A percentile compares a stretch with the other conserved stretches of the same genome.
phyloP scores from a whole-genome alignment of 1,140 invertebrate genomes.

The Melipona quadrifasciata region DNA sequence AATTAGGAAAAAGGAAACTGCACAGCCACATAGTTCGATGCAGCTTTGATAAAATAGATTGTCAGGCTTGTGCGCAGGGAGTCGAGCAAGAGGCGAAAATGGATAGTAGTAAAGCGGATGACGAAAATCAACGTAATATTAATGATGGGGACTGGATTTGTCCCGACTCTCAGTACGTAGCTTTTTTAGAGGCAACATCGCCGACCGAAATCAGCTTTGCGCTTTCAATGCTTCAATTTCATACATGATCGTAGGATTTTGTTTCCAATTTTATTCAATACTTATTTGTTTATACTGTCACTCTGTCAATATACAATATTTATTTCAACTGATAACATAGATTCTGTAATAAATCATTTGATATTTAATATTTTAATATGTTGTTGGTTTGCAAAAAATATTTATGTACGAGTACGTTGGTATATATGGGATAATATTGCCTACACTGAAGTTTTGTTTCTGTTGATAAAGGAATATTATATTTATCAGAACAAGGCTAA shows the following conservation, averaged over 20 bases:
- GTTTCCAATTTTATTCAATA: background rate
- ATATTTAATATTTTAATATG: background rate
- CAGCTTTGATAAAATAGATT: slow-evolving; percentile 1
- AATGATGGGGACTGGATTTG: slow-evolving; percentile 81
- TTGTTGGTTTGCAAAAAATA: background rate
- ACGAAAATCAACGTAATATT: slow-evolving; percentile 72
- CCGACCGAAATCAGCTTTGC: background rate
- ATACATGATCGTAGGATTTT: background rate
- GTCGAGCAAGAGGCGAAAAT: slow-evolving; percentile 45
- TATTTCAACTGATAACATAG: background rate
- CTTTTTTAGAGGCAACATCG: background rate
- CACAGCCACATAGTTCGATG: slow-evolving; percentile 12
- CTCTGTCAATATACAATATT: background rate
- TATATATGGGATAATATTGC: background rate
- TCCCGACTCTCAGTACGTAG: slow-evolving; percentile 78
- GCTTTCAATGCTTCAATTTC: background rate
- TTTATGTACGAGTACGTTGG: background rate
- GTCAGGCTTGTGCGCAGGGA: background rate
- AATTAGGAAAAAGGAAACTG: background rate
- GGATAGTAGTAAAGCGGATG: slow-evolving; percentile 76
- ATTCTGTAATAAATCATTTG: background rate
- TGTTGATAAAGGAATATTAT: background rate
- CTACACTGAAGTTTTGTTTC: background rate
- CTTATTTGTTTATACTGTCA: background rate
- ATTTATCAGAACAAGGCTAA: background rate